phyloP scores from a whole-genome alignment of 2,797 vertebrate genomes.

The Masticophis lateralis region DNA sequence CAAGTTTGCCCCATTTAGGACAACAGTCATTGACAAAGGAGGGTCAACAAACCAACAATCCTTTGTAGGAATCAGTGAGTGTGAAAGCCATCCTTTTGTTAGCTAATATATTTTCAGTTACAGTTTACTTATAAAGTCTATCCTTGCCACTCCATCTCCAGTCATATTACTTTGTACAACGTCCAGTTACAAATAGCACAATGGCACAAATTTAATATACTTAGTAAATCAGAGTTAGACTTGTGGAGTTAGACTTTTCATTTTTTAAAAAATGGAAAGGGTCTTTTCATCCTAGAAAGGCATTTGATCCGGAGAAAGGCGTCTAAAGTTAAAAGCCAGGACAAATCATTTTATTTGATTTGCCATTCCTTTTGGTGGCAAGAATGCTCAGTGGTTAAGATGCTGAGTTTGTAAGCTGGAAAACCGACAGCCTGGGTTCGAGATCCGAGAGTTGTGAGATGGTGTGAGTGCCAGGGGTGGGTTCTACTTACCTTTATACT shows the following conservation, averaged over 20 bases:
- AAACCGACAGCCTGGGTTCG: not conserved
- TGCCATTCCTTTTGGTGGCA: not conserved
- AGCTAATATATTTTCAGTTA: not conserved
- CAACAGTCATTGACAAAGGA: not conserved
- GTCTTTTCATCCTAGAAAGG: not conserved
- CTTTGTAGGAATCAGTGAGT: not conserved
- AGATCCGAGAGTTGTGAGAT: not conserved
- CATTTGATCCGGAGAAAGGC: not conserved
- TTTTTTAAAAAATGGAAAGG: not conserved
- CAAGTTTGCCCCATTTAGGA: not conserved
- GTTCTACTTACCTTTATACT: too few relatives aligned
- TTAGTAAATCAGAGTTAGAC: not conserved
- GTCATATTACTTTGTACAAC: not conserved
- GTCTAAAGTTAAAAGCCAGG: not conserved
- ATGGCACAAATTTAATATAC: not conserved
- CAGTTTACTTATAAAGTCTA: not conserved
- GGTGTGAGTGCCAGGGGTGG: not conserved
- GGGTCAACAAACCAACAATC: not conserved
- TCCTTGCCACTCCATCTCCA: not conserved
- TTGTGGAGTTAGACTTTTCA: not conserved
- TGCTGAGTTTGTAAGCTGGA: not conserved
- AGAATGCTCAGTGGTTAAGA: not conserved
- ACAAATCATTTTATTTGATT: not conserved
- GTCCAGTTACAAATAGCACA: not conserved
- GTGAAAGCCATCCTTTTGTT: not conserved